Conservation (phyloP, 2,113 vertebrate species). For the Lampris incognitus region DNA sequence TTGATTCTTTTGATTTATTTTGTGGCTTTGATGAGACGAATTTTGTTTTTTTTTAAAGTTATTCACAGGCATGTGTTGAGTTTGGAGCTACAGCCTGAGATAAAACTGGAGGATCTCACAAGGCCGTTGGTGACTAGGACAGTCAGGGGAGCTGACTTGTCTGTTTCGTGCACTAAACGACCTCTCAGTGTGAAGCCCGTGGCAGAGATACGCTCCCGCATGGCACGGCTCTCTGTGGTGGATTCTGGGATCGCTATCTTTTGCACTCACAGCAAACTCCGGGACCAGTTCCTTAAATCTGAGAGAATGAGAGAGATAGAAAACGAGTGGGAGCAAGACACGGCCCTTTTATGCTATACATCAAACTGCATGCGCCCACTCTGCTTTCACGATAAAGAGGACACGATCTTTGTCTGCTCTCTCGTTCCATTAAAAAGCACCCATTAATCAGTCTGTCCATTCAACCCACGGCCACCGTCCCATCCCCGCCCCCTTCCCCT, state of each 20-base stretch:
- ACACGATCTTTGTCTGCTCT: slow-evolving; percentile 42
- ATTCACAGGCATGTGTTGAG: not conserved
- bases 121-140: not conserved
- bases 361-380: slow-evolving; percentile 63
- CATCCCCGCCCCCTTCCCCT: slow-evolving; percentile 31
- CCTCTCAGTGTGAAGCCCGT: slow-evolving; percentile 10
- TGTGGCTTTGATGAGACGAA: too few relatives aligned
- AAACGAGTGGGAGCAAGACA: too few relatives aligned
- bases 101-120: not conserved
- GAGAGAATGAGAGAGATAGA: slow-evolving; percentile 9
- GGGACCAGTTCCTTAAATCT: slow-evolving; percentile 17
- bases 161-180: slow-evolving; percentile 16
- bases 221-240: not conserved
- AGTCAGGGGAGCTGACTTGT: slow-evolving; percentile 4
- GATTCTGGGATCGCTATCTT: not conserved
- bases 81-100: not conserved
- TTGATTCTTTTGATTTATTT: not conserved
- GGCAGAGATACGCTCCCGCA: not conserved
- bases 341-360: slow-evolving; percentile 64
- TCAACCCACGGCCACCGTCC: slow-evolving; percentile 20
- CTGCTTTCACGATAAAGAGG: slow-evolving; percentile 27
- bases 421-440: slow-evolving; percentile 45
- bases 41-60: not conserved
- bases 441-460: slow-evolving; percentile 29
- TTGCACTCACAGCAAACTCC: slow-evolving; percentile 21